Evolutionary conservation across 1,140 invertebrate species (phyloP), one percentile per base, ranked within the genome.

Genomic region (Drosophila littoralis): DNA sequence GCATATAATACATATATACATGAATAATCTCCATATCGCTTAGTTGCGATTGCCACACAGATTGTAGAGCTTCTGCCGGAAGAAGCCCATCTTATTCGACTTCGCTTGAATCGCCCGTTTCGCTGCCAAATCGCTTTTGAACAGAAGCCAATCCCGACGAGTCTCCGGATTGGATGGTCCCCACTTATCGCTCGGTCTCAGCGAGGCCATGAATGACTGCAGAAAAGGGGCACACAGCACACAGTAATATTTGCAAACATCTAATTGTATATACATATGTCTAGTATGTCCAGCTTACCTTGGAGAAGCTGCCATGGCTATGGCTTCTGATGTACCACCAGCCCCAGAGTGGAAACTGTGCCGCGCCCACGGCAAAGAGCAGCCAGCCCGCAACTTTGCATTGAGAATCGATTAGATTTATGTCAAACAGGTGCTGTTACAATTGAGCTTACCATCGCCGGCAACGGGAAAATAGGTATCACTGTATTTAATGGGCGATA

Each of bases 181-280:
- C 94, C 95, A 96, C 8, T 93, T 93, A 1, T 92, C 79, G 28
- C 93, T 94, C 15, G 94, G 93, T 15, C 76, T 79, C 42, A 95
- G 93, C 0, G 93, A 90, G 7, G 76, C 81, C 68, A 90, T 92
- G 1, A 95, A 60, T 51, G 93, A 94, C 94, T 95, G 45, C 0
- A 50, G 68, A 8, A 2, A 7, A 22, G 22, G 22, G 4, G 22
- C n/a, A n/a, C n/a, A n/a, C n/a, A n/a, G n/a, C n/a, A n/a, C n/a
- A 42, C 2, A 38, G 43, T 35, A 7, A 10, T 4, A 42, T n/a
- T 35, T 7, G 0, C 0, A n/a, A 93, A 59, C 22, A 28, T 13
- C 17, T 2, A 2, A 7, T 32, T 59, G 72, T 77, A 8, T 92
- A 15, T 10, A 36, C 8, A n/a, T 15, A 1, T 51, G 3, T n/a